Evolutionary conservation across 2,888 invertebrate genomes (phyloP), one percentile per base, ranked within the genome.

Genomic region (Drosophila heteroneura): DNA sequence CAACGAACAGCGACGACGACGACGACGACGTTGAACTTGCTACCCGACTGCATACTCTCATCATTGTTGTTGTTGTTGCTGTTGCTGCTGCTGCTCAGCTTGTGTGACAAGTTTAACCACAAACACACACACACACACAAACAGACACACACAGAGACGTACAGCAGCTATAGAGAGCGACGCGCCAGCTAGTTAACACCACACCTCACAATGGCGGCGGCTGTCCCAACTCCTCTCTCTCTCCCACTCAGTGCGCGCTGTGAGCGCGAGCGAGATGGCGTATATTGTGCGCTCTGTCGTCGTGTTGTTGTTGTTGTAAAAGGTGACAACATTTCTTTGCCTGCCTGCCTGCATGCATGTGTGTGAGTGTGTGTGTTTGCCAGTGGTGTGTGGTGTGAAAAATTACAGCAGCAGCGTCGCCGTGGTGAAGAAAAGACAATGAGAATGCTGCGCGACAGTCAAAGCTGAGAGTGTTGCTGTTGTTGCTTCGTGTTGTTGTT

Each of bases 51-150:
- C 51, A 68, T 63, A 47, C 62, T 56, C 64, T 61, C 67, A 62
- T 58, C 64, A 61, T 59, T 74, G 51, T 67, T 71, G 62, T 39
- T 61, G 61, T 16, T 65, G 59, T 51, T 60, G 59, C 30, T 71
- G 61, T 37, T 74, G 53, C 41, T 75, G 71, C 22, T 60, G 74
- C 53, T 67, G 81, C 76, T 70, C 82, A 83, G 88, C 87, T 90
- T 88, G 87, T 89, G 90, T 89, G 91, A 91, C 91, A 91, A 91
- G 88, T 90, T 91, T 90, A 91, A 91, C 91, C 91, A 91, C 91
- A 91, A 81, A 81, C 76, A 74, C 82, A 82, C 71, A 75, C 74
- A 79, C 61, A 65, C 57, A 70, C 56, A 69, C 9, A 59, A 0
- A 14, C 32, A 66, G 26, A 61, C 30, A 65, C 32, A 51, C 49